Base-by-base conservation (phyloP, 1,140 invertebrate genomes). In the Diabrotica undecimpunctata region DNA sequence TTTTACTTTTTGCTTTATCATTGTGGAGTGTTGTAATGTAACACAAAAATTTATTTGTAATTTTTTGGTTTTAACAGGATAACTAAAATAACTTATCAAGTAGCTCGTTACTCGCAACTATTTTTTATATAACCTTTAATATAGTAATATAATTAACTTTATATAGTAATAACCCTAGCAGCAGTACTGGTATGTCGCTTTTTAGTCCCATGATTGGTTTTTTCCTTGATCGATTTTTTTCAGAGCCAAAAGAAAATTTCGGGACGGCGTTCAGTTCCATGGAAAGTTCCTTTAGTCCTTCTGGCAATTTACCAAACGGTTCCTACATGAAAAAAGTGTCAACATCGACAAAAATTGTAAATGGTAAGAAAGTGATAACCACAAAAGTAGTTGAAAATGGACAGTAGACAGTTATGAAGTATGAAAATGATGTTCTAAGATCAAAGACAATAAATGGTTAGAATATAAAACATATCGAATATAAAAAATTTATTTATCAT, bases 281-380 rank as follows among this genome's bases (percentile, higher is more conserved):
- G 10, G 83, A 83, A 74, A 83, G 83, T 80, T 72, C 72, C 62
- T 78, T 77, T 62, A 74, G 81, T n/a, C 3, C 41, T 10, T n/a
- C n/a, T n/a, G n/a, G 74, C 57, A 74, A 71, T 9, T 66, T 77
- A 12, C 77, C 82, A 46, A 81, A 81, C 56, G 83, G 83, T 61
- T 83, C 83, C 51, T 87, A 84, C 73, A 83, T 93, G 68, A 91
- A 88, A 78, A 86, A 88, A 74, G 94, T 91, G 46, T 92, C 92
- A 25, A 98, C 95, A 38, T 95, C 94, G 12, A 98, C 96, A 50
- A 88, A 93, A 75, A 90, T 94, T 77, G 88, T 96, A 66, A 95
- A 97, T 80, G 96, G 96, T 54, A 98, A 97, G 80, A 97, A 96
- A 81, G 88, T 98, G 72, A 95, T 94, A 63, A 98, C 96, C 55